Conservation (phyloP, 2,113 vertebrate species). For the Formicarius rufipectus region DNA sequence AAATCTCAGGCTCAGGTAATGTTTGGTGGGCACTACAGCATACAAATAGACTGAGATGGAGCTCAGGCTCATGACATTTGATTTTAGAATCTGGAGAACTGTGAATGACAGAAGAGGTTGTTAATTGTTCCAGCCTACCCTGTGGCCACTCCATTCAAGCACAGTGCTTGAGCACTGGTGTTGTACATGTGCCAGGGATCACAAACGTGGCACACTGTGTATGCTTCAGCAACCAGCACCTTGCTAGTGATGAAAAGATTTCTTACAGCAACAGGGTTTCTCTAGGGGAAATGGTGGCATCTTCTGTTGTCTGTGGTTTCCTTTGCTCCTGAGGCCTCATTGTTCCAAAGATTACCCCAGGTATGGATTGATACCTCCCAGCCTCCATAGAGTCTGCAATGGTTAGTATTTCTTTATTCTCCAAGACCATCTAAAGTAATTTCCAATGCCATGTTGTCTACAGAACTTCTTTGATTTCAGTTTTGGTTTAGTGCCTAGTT, state of each 20-base stretch:
- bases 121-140: neutral
- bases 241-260: neutral
- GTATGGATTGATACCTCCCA: fast-evolving
- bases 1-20: neutral
- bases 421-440: neutral
- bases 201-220: fast-evolving
- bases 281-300: neutral
- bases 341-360: neutral
- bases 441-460: neutral
- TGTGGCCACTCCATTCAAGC: neutral
- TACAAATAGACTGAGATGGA: neutral
- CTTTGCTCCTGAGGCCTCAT: neutral
- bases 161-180: neutral
- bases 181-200: fast-evolving
- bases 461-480: neutral
- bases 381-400: neutral
- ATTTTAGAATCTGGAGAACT: neutral
- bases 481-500: neutral
- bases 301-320: neutral
- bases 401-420: neutral
- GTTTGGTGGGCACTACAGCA: neutral
- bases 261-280: neutral
- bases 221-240: neutral
- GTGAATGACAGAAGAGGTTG: neutral
- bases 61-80: fast-evolving